phyloP scores from a whole-genome alignment of 2,888 invertebrate genomes.

The Ennomos erosarius region DNA sequence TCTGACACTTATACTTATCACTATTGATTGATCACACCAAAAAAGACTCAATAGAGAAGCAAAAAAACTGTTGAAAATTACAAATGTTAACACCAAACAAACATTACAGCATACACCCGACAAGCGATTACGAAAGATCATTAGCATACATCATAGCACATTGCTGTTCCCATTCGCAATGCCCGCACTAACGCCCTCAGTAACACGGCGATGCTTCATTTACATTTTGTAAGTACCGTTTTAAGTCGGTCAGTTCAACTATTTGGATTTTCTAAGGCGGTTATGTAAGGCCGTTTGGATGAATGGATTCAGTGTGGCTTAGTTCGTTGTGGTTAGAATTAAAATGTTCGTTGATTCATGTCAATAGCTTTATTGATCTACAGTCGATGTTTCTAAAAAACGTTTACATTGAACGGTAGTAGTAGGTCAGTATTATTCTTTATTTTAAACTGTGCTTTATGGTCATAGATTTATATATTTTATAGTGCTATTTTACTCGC shows the following conservation, averaged over 20 bases:
- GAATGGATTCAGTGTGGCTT: constrained; percentile 37
- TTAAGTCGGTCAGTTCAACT: constrained; percentile 49
- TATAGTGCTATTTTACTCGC: no score
- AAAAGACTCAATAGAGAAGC: background rate
- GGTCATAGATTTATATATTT: no score
- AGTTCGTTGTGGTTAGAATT: constrained; percentile 33
- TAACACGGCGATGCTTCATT: constrained; percentile 45
- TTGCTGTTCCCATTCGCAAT: constrained; percentile 37
- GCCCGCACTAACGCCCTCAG: constrained; percentile 38
- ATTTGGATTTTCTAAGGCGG: constrained; percentile 38
- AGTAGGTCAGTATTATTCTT: no score
- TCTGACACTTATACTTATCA: constrained; percentile 10
- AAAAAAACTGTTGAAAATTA: constrained; percentile 5
- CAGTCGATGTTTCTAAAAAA: no score
- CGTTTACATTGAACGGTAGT: no score
- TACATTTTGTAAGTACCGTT: constrained; percentile 45
- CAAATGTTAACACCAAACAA: constrained; percentile 9
- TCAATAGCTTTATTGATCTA: constrained; percentile 20
- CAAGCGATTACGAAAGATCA: constrained; percentile 26
- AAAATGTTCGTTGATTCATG: constrained; percentile 22
- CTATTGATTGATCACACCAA: constrained; percentile 7
- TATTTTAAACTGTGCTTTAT: no score
- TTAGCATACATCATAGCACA: constrained; percentile 37
- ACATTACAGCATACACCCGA: constrained; percentile 27
- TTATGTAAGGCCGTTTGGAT: constrained; percentile 49